These are phyloP conservation scores for Lamellibrachia columna DNA, from an alignment of 2,888 invertebrate genomes.

Conservation along the genomic window DNA sequence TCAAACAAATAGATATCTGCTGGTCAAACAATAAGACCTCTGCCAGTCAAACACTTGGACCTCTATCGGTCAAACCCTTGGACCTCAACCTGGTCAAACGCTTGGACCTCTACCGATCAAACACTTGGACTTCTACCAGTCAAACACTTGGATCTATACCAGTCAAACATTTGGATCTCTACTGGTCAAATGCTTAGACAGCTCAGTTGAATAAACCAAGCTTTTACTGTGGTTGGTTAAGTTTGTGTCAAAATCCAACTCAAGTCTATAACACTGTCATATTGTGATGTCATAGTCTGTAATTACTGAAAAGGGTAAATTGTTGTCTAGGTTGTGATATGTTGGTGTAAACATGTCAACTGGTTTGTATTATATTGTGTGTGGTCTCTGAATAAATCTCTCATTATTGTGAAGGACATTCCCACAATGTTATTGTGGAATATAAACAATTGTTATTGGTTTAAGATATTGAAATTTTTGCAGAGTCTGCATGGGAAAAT, in stretches of 20 bases:
- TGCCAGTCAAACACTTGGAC: neutral
- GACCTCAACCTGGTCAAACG: neutral
- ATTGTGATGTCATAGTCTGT: neutral
- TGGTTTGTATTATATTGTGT: slow-evolving; percentile 1
- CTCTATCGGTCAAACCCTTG: too few relatives aligned
- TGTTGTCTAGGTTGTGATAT: slow-evolving; percentile 1
- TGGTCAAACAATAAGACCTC: neutral
- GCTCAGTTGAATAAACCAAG: neutral
- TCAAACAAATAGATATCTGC: neutral
- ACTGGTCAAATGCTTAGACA: neutral
- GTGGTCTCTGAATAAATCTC: slow-evolving; percentile 10
- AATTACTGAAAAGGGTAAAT: slow-evolving; percentile 16
- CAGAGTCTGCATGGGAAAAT: neutral
- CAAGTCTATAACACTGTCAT: neutral
- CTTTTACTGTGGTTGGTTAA: too few relatives aligned
- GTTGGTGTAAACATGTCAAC: neutral
- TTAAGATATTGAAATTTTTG: neutral
- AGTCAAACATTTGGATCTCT: too few relatives aligned
- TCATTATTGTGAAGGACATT: neutral
- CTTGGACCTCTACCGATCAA: neutral
- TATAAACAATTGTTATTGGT: neutral
- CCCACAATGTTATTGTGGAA: neutral
- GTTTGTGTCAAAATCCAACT: too few relatives aligned
- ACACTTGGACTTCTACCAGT: neutral
- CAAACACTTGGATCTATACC: too few relatives aligned